phyloP scores from a whole-genome alignment of 2,888 invertebrate genomes.

The Callimorpha dominula region DNA sequence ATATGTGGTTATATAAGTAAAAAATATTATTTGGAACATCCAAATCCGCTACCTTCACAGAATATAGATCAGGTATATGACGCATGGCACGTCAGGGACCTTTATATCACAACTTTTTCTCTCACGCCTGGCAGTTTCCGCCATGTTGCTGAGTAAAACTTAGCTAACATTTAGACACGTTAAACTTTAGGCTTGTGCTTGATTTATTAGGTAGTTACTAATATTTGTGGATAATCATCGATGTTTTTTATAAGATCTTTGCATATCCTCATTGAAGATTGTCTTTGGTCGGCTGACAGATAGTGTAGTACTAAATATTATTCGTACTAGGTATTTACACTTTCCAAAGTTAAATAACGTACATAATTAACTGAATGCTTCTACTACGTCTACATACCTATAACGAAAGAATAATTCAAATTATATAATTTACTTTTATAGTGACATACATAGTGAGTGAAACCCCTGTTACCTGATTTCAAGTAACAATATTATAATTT shows the following conservation, averaged over 20 bases:
- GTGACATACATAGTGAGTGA: too few species aligned
- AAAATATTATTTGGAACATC: background rate
- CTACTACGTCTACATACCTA: too few species aligned
- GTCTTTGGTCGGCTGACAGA: background rate
- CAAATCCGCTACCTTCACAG: slow-evolving; percentile 26
- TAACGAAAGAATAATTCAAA: too few species aligned
- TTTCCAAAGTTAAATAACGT: too few species aligned
- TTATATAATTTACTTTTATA: too few species aligned
- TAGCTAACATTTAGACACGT: slow-evolving; percentile 9
- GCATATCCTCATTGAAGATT: background rate
- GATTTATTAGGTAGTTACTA: slow-evolving; percentile 28
- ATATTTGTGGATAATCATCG: background rate
- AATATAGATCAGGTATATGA: slow-evolving; percentile 58
- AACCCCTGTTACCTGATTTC: too few species aligned
- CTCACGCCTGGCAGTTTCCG: slow-evolving; percentile 26
- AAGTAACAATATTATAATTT: too few species aligned
- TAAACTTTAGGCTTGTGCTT: slow-evolving; percentile 18
- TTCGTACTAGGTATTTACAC: too few species aligned
- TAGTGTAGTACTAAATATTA: too few species aligned
- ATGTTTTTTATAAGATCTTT: background rate
- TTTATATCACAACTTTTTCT: slow-evolving; percentile 53
- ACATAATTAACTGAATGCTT: too few species aligned
- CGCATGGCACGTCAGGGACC: slow-evolving; percentile 53
- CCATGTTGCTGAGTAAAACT: slow-evolving; percentile 22
- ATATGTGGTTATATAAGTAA: background rate